Conservation (phyloP, 2,888 invertebrate species). For the Spicauda simplicius region DNA sequence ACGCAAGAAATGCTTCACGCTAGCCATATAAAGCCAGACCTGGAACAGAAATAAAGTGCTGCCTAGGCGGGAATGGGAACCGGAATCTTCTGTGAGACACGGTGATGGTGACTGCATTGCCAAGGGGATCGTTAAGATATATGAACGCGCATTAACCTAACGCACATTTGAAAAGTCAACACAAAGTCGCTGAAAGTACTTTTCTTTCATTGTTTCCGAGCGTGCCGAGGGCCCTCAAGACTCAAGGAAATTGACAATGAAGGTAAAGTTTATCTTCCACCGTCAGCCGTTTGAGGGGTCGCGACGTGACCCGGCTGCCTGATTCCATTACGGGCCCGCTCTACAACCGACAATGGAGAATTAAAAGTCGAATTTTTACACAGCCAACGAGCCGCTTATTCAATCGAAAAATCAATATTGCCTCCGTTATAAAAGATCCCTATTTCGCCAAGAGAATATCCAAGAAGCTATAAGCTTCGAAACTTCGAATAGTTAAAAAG, state of each 20-base stretch:
- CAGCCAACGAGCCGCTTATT: slow-evolving; percentile 68
- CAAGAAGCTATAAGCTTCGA: slow-evolving; percentile 22
- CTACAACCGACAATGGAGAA: slow-evolving; percentile 64
- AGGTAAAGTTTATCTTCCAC: slow-evolving; percentile 80
- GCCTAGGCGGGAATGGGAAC: no score
- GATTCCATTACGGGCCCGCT: slow-evolving; percentile 67
- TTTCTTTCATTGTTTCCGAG: slow-evolving; percentile 78
- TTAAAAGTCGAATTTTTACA: slow-evolving; percentile 73
- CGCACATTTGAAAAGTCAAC: slow-evolving; percentile 75
- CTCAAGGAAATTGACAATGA: slow-evolving; percentile 81
- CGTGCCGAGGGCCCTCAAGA: slow-evolving; percentile 68
- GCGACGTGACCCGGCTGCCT: slow-evolving; percentile 76
- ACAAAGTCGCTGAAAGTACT: slow-evolving; percentile 70
- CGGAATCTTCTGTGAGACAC: no score
- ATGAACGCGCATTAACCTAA: slow-evolving; percentile 54
- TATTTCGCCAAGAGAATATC: slow-evolving; percentile 40
- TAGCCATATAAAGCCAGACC: no score
- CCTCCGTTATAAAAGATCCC: slow-evolving; percentile 39
- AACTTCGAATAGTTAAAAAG: slow-evolving; percentile 33
- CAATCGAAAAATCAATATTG: slow-evolving; percentile 69
- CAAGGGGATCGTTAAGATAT: neutral
- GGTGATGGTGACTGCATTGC: neutral
- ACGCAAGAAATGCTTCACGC: no score
- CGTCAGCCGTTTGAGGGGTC: slow-evolving; percentile 75
- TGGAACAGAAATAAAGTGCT: no score